A percentile compares a stretch with the other conserved stretches of the same genome.
Evolutionary conservation across 2,797 vertebrate species (phyloP).

Genomic region (Philypnodon macrostomus): DNA sequence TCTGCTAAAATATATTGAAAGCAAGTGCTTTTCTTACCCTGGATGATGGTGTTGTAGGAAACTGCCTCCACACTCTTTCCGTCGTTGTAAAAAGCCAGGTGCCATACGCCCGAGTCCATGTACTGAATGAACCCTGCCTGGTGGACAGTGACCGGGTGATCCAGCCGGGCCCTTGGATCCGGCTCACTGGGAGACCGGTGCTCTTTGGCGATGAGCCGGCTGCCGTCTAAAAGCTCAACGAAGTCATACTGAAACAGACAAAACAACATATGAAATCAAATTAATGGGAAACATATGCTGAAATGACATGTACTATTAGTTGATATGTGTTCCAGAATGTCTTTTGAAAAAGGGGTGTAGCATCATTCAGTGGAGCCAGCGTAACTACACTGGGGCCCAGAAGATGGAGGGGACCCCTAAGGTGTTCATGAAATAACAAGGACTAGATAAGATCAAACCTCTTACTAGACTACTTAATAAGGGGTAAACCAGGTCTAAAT

Average conservation of each 20-base stretch:
- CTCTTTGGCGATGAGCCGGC: constrained; percentile 90
- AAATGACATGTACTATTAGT: no score
- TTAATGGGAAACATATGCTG: no score
- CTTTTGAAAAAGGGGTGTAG: no score
- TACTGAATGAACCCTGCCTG: constrained; percentile 98
- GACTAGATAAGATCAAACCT: no score
- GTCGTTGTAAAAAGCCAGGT: constrained; percentile 97
- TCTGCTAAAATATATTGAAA: no score
- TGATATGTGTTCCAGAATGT: no score
- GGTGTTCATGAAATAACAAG: no score
- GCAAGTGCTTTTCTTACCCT: constrained; percentile 75
- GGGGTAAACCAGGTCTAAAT: no score
- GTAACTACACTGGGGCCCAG: no score
- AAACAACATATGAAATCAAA: constrained; percentile 11
- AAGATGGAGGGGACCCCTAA: no score
- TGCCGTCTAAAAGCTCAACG: constrained; percentile 95
- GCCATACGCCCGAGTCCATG: constrained; percentile 95
- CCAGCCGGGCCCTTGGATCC: constrained; percentile 76
- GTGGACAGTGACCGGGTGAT: constrained; percentile 85
- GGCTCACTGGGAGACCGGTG: constrained; percentile 81
- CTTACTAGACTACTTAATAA: no score
- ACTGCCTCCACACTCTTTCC: constrained; percentile 88
- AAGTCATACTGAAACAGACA: constrained; percentile 89
- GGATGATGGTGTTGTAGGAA: constrained; percentile 93
- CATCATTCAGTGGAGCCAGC: no score